Conservation (phyloP, 1,140 invertebrate genomes). For the Macrocentrus cingulum region DNA sequence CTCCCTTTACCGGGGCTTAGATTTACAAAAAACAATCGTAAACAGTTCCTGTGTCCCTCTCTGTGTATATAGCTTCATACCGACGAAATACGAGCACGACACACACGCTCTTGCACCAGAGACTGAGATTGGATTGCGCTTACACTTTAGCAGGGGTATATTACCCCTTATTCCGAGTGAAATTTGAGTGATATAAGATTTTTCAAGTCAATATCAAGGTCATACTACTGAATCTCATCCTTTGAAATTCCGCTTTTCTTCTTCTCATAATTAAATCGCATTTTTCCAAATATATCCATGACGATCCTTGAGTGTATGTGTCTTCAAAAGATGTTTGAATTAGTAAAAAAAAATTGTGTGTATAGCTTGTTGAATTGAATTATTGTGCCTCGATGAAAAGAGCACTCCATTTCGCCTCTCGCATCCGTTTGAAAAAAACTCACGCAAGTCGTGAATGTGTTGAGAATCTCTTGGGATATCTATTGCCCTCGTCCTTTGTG, state of each 20-base stretch:
- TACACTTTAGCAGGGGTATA: too few relatives aligned
- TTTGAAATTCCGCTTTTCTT: neutral
- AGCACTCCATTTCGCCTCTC: neutral
- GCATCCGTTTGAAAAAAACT: constrained; percentile 1
- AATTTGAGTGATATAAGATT: too few relatives aligned
- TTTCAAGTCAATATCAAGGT: constrained; percentile 10
- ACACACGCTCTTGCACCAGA: neutral
- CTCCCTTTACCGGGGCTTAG: too few relatives aligned
- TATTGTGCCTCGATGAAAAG: constrained; percentile 3
- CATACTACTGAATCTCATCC: neutral
- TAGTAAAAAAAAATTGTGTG: constrained; percentile 10
- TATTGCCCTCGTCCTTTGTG: neutral
- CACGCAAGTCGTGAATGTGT: neutral
- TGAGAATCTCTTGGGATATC: constrained; percentile 1
- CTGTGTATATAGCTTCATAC: too few relatives aligned
- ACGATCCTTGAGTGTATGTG: too few relatives aligned
- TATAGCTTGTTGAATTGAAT: constrained; percentile 1
- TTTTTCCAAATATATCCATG: too few relatives aligned
- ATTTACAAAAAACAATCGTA: constrained; percentile 10
- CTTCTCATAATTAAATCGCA: too few relatives aligned
- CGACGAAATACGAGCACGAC: constrained; percentile 22
- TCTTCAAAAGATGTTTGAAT: neutral
- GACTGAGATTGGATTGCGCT: constrained; percentile 26
- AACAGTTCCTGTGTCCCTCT: too few relatives aligned
- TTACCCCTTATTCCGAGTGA: too few relatives aligned